phyloP scores from a whole-genome alignment of 1,140 invertebrate species.

The Thaumatotibia leucotreta region DNA sequence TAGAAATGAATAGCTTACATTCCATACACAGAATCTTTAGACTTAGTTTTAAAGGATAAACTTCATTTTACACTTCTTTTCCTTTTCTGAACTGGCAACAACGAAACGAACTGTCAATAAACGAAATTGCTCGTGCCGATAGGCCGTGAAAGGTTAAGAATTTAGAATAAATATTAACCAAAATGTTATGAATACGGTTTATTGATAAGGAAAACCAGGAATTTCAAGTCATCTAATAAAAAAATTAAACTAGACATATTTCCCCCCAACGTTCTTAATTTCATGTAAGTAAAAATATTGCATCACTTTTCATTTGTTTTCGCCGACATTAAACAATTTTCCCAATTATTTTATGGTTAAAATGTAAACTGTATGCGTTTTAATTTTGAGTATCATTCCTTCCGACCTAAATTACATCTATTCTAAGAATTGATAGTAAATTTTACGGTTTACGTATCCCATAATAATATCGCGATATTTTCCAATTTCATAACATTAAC shows the following conservation, averaged over 20 bases:
- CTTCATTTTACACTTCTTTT: too few species aligned
- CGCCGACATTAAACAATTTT: neutral
- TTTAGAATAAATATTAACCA: neutral
- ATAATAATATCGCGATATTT: neutral
- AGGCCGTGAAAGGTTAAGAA: neutral
- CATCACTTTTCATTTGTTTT: conserved; percentile 47
- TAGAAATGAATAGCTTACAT: too few species aligned
- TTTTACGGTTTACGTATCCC: too few species aligned
- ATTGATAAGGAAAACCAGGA: neutral
- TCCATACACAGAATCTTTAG: too few species aligned
- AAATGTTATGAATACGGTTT: neutral
- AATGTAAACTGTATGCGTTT: neutral
- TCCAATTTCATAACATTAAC: neutral
- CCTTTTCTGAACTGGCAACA: neutral
- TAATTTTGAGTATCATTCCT: neutral
- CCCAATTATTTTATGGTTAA: neutral
- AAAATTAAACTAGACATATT: neutral
- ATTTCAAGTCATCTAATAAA: neutral
- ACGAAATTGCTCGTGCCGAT: neutral
- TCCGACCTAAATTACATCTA: neutral
- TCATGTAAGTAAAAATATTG: conserved; percentile 46
- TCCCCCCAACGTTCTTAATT: neutral
- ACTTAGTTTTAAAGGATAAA: too few species aligned
- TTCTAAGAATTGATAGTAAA: neutral
- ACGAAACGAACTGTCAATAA: neutral